phyloP scores from a whole-genome alignment of 1,140 invertebrate genomes.

The Oreohelix idahoensis region DNA sequence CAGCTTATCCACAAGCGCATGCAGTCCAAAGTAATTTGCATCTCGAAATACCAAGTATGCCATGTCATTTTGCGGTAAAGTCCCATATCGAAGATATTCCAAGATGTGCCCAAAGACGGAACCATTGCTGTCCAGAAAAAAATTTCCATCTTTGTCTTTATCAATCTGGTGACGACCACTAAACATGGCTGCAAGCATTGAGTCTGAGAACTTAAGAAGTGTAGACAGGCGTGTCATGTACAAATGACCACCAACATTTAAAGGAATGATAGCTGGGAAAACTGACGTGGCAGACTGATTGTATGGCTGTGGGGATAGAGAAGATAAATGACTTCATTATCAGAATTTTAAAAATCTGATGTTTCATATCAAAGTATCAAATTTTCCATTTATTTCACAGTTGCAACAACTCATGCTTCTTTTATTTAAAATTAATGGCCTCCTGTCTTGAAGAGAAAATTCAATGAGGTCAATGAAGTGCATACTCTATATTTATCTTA shows the following conservation, averaged over 20 bases:
- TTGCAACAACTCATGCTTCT: too few species aligned
- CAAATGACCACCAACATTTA: slow-evolving; percentile 70
- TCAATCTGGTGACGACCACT: slow-evolving; percentile 69
- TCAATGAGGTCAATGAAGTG: too few species aligned
- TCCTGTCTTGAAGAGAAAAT: too few species aligned
- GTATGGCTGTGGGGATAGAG: not conserved
- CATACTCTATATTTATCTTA: too few species aligned
- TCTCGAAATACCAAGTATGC: slow-evolving; percentile 59
- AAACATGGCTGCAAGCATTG: slow-evolving; percentile 72
- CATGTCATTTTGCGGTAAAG: slow-evolving; percentile 58
- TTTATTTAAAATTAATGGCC: too few species aligned
- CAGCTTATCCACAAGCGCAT: slow-evolving; percentile 59
- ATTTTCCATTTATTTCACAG: too few species aligned
- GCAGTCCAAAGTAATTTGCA: slow-evolving; percentile 66
- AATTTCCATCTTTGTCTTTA: slow-evolving; percentile 67
- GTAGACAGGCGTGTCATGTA: slow-evolving; percentile 69
- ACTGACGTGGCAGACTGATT: not conserved
- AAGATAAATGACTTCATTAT: not conserved
- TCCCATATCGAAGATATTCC: slow-evolving; percentile 65
- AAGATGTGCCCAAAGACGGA: slow-evolving; percentile 62
- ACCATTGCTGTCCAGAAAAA: slow-evolving; percentile 69
- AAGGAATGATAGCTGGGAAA: slow-evolving; percentile 63
- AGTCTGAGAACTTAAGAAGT: slow-evolving; percentile 67
- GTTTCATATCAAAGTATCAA: not conserved
- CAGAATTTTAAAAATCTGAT: not conserved